phyloP scores from a whole-genome alignment of 2,113 vertebrate species.

The Antechinus stuartii region DNA sequence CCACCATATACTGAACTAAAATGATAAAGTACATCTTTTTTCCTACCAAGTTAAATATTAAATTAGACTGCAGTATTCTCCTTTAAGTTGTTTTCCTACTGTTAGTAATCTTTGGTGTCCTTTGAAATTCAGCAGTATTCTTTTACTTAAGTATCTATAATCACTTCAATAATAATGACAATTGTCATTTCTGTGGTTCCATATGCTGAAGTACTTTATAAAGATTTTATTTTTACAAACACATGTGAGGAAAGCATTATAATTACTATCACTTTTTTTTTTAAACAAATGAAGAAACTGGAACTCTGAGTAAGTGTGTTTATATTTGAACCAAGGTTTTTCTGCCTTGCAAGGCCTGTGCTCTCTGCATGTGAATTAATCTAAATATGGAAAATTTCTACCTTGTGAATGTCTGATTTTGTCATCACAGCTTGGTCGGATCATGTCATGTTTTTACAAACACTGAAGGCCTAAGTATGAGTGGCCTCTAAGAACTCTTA shows the following conservation, averaged over 20 bases:
- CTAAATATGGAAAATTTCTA: conserved; percentile 1
- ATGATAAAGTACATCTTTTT: neutral
- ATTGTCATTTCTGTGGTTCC: neutral
- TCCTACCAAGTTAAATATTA: neutral
- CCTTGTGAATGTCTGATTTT: conserved; percentile 16
- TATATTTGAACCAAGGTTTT: neutral
- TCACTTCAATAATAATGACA: neutral
- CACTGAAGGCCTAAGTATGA: neutral
- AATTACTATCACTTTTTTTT: neutral
- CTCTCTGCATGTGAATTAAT: neutral
- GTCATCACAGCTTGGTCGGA: conserved; percentile 13
- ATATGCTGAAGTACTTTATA: no score
- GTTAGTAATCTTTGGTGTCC: neutral
- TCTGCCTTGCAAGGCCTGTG: neutral
- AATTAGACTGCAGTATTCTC: neutral
- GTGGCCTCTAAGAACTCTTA: neutral
- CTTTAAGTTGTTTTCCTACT: no score
- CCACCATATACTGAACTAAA: neutral
- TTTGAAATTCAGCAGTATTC: neutral
- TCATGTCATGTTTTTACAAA: conserved; percentile 14
- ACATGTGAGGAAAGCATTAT: neutral
- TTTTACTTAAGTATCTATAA: neutral
- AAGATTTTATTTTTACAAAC: neutral
- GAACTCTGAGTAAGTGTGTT: neutral
- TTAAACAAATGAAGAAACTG: neutral